Evolutionary conservation across 2,113 vertebrate genomes (phyloP).

Genomic region (Scortum barcoo): DNA sequence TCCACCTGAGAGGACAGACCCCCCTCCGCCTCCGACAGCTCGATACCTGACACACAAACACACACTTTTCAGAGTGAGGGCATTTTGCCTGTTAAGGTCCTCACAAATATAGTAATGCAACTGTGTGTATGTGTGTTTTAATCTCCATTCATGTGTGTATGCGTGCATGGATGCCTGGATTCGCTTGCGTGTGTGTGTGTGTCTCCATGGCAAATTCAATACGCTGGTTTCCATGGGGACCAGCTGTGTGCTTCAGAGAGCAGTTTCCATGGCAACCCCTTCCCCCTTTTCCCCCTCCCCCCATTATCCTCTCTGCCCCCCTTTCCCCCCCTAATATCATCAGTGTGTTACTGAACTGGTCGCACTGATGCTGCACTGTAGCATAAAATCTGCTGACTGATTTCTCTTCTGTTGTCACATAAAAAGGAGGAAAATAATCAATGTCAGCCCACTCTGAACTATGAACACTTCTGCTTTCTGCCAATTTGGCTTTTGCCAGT

Average conservation of each 20-base stretch:
- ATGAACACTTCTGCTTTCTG: background rate
- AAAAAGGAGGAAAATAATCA: background rate
- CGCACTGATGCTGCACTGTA: background rate
- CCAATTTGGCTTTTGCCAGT: background rate
- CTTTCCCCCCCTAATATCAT: slow-evolving; percentile 23
- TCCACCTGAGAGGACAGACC: slow-evolving; percentile 75
- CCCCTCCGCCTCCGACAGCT: slow-evolving; percentile 70
- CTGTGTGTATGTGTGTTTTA: slow-evolving; percentile 7
- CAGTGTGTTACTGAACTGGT: slow-evolving; percentile 29
- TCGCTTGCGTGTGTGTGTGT: slow-evolving; percentile 24
- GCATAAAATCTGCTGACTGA: background rate
- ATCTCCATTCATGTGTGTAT: background rate
- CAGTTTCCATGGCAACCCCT: slow-evolving; percentile 83
- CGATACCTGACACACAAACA: slow-evolving; percentile 70
- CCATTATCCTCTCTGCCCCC: slow-evolving; percentile 38
- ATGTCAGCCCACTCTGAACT: background rate
- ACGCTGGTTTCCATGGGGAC: slow-evolving; percentile 81
- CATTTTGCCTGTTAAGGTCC: background rate
- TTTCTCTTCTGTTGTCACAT: background rate
- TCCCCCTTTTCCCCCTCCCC: slow-evolving; percentile 53
- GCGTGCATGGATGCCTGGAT: background rate
- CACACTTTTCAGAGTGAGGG: background rate
- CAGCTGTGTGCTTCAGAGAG: slow-evolving; percentile 79
- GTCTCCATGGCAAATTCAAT: slow-evolving; percentile 73
- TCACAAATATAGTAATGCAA: background rate